Evolutionary conservation across 2,888 invertebrate genomes (phyloP), one percentile per base, ranked within the genome.

Genomic region (Hemicrepidius hirtus): DNA sequence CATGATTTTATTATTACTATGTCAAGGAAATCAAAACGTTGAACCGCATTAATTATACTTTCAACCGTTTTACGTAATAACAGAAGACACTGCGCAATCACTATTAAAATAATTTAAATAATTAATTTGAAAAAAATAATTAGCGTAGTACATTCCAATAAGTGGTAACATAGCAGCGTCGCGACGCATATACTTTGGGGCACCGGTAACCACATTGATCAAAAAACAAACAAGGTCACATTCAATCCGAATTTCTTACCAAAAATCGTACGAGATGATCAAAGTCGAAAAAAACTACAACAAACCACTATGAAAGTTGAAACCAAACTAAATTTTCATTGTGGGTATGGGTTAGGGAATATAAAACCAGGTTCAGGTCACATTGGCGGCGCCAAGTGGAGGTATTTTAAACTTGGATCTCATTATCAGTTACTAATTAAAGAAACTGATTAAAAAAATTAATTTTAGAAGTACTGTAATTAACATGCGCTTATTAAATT

Each of bases 251-350:
- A 10, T 32, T 6, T 55, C 57, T 20, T 57, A 57, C 57, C 57
- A 12, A n/a, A n/a, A 57, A 21, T 16, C 57, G 57, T 37, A 37
- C 37, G 28, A 57, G 18, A 20, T 20, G 28, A 9, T 37, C 37
- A 13, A 57, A 57, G 37, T 12, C 37, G 12, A 18, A 57, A 40
- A 0, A 35, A 66, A 66, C 13, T 28, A 16, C 66, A 46, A 63
- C 62, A 63, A 66, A 16, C 57, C 44, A 41, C 57, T 32, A 66
- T 44, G 32, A 44, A 55, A 55, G 66, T 32, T 32, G n/a, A 55
- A 57, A 66, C 53, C 57, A 44, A 66, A 66, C 66, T 66, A 44
- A 57, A 66, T 57, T 66, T 66, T 44, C 44, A 55, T 66, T 50
- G 53, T 40, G 40, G 41, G 62, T 63, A 44, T 20, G 62, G 46